Evolutionary conservation across 2,797 vertebrate genomes (phyloP).

Genomic region (Micromesistius poutassou): DNA sequence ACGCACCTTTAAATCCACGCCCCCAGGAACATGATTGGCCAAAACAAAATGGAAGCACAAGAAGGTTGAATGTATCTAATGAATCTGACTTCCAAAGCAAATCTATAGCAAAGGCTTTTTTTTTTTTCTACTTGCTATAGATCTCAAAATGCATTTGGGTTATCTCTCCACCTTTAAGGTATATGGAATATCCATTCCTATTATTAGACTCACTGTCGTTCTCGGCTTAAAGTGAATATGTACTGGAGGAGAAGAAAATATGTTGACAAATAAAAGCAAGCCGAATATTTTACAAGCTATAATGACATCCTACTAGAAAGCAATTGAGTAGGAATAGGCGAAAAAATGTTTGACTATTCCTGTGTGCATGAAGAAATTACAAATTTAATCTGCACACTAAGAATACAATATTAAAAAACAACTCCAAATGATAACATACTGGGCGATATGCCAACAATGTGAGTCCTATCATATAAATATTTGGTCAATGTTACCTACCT

Average conservation of each 20-base stretch:
- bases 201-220: conserved; percentile 45
- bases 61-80: too few relatives aligned
- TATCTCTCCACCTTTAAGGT: not conserved
- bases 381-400: not conserved
- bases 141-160: not conserved
- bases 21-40: too few relatives aligned
- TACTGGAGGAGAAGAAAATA: conserved; percentile 55
- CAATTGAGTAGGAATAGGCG: conserved; percentile 11
- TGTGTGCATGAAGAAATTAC: too few relatives aligned
- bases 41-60: too few relatives aligned
- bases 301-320: conserved; percentile 36
- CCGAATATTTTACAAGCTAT: conserved; percentile 55
- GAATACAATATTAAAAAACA: not conserved
- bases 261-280: conserved; percentile 64
- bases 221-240: conserved; percentile 39
- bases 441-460: too few relatives aligned
- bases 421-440: not conserved
- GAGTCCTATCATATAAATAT: too few relatives aligned
- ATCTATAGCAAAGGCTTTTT: too few relatives aligned
- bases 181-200: conserved; percentile 42
- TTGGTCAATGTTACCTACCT: too few relatives aligned
- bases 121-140: too few relatives aligned
- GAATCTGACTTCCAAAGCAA: not conserved
- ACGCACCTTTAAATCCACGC: too few relatives aligned
- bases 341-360: too few relatives aligned